Evolutionary conservation across 2,113 vertebrate species (phyloP).

Genomic region (Calonectris borealis): DNA sequence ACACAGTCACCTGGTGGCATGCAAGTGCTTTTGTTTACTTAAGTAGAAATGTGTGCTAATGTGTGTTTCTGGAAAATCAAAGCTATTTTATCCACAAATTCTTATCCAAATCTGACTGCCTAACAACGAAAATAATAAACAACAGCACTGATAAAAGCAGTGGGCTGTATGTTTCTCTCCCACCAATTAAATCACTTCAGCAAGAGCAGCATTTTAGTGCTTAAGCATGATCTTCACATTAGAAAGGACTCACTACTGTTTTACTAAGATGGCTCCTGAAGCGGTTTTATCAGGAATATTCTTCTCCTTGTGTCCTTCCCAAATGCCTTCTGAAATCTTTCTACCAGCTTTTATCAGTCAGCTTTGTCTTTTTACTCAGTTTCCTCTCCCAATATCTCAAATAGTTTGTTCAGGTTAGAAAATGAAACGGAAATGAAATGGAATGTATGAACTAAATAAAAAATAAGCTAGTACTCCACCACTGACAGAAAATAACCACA

Average conservation of each 20-base stretch:
- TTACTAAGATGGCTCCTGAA: neutral
- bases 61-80: neutral
- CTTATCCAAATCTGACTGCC: neutral
- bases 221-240: neutral
- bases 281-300: neutral
- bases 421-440: neutral
- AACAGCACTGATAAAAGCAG: neutral
- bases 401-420: neutral
- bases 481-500: neutral
- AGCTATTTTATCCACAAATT: neutral
- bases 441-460: neutral
- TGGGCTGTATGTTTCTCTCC: neutral
- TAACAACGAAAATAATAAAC: neutral
- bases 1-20: accelerated
- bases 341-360: neutral
- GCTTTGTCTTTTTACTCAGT: neutral
- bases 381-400: neutral
- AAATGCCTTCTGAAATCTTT: neutral
- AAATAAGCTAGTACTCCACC: neutral
- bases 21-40: neutral
- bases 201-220: neutral
- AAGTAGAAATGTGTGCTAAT: neutral
- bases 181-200: neutral
- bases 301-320: neutral
- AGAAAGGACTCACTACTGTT: neutral